Evolutionary conservation across 2,888 invertebrate genomes (phyloP).

Genomic region (Leptopilina syphax): DNA sequence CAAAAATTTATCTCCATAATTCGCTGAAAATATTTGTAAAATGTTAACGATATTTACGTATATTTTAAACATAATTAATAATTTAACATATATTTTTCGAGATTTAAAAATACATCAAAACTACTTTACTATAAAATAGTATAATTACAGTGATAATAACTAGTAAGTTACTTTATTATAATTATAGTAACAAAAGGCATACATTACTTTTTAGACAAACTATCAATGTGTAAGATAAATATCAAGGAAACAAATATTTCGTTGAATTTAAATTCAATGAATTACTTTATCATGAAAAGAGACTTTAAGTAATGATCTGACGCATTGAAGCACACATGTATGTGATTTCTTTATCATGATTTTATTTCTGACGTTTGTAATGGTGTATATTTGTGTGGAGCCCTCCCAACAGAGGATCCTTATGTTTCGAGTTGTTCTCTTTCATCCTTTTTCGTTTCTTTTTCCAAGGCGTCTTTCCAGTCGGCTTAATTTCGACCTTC

Average conservation of each 20-base stretch:
- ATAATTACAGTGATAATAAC: too few relatives aligned
- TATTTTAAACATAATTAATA: too few relatives aligned
- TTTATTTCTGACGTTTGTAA: conserved; percentile 21
- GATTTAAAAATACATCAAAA: too few relatives aligned
- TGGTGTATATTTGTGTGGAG: background rate
- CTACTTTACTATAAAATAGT: too few relatives aligned
- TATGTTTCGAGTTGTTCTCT: conserved; percentile 41
- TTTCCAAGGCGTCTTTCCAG: conserved; percentile 21
- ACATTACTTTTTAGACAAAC: too few relatives aligned
- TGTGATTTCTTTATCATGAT: conserved; percentile 9
- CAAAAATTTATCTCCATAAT: too few relatives aligned
- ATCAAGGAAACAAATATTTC: background rate
- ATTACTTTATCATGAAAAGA: background rate
- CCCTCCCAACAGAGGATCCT: conserved; percentile 26
- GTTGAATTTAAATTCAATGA: background rate
- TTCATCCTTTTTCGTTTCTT: conserved; percentile 47
- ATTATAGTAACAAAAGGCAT: too few relatives aligned
- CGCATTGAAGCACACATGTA: background rate
- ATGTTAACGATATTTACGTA: too few relatives aligned
- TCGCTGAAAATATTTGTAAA: too few relatives aligned
- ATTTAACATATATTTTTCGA: too few relatives aligned
- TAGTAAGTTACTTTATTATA: too few relatives aligned
- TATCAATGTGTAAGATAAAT: too few relatives aligned
- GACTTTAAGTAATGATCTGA: conserved; percentile 1
- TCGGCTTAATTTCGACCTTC: conserved; percentile 24